Percentiles rank a stretch among this genome's conserved stretches.
These are phyloP conservation scores for Porites cylindrica DNA, from an alignment of 92 coral and sea anemone species.

Conservation along the genomic window DNA sequence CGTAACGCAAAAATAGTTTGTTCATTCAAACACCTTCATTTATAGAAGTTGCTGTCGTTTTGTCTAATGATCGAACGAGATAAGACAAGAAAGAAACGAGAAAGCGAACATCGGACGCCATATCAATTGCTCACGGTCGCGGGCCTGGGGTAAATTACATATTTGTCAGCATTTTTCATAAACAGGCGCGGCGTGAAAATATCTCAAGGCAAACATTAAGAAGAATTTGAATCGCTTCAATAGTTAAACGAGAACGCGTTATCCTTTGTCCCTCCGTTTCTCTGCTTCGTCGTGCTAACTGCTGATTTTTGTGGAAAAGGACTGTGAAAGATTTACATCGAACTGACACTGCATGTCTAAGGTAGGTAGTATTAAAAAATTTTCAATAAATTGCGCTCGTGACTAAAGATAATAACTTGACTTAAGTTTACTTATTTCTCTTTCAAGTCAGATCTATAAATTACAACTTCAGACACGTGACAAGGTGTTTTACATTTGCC, in stretches of 20 bases:
- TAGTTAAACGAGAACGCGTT: background rate
- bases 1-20: background rate
- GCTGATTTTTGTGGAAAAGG: background rate
- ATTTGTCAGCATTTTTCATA: slow-evolving; percentile 19
- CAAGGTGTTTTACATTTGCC: background rate
- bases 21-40: background rate
- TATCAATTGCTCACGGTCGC: slow-evolving; percentile 25
- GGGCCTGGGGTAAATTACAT: slow-evolving; percentile 27
- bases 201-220: background rate
- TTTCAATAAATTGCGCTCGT: background rate
- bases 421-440: background rate
- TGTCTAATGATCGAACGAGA: background rate
- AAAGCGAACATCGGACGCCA: background rate
- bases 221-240: slow-evolving; percentile 7
- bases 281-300: background rate
- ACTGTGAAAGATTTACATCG: background rate
- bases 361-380: slow-evolving; percentile 3
- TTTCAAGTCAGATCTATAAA: slow-evolving; percentile 5
- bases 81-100: background rate
- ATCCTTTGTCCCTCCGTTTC: background rate
- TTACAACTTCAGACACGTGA: slow-evolving; percentile 6
- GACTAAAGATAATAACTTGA: background rate
- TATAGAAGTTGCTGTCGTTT: background rate
- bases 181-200: slow-evolving; percentile 17
- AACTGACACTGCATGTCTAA: background rate